These are phyloP conservation scores for Osmoderma eremita DNA, from an alignment of 2,888 invertebrate species.

Conservation along the genomic window DNA sequence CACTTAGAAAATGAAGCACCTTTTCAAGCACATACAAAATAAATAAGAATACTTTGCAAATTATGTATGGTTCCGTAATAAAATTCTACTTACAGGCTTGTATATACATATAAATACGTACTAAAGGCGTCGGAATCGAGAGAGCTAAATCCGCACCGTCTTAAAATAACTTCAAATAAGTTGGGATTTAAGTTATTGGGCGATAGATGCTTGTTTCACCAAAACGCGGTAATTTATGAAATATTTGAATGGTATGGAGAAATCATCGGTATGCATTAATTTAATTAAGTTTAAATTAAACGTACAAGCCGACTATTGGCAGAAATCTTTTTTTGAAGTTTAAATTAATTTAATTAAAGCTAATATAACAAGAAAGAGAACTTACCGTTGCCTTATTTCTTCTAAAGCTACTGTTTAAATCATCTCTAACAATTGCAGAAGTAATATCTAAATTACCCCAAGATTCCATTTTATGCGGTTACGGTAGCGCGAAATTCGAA, in stretches of 20 bases:
- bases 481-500: not conserved
- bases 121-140: conserved; percentile 1
- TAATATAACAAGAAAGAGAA: conserved; percentile 36
- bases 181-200: conserved; percentile 1
- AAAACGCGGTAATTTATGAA: conserved; percentile 34
- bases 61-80: too few relatives aligned
- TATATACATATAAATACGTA: conserved; percentile 31
- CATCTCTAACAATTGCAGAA: conserved; percentile 77
- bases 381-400: conserved; percentile 58
- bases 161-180: conserved; percentile 50
- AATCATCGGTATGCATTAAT: too few relatives aligned
- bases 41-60: not conserved
- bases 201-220: conserved; percentile 16
- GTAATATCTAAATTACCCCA: conserved; percentile 73
- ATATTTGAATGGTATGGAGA: not conserved
- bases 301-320: not conserved
- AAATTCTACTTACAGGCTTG: conserved; percentile 9
- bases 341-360: conserved; percentile 1
- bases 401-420: conserved; percentile 66
- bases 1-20: too few relatives aligned
- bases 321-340: not conserved
- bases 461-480: conserved; percentile 71
- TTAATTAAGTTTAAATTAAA: not conserved
- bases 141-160: conserved; percentile 38
- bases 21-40: not conserved